A percentile compares a stretch with the other conserved stretches of the same genome.
These are phyloP conservation scores for human DNA, from an alignment of 2,113 vertebrate genomes.

Conservation along the genomic window GRCh38 chr13:20582501-20583000, in stretches of 20 bases:
- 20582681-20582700: neutral
- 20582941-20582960: conserved; percentile 86
- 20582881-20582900: neutral
- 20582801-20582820: neutral
- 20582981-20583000: conserved; percentile 95
- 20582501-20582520: neutral
- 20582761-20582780: neutral
- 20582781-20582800: neutral
- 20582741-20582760: neutral
- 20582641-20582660: neutral
- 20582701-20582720: neutral
- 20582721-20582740: neutral
- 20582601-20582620: neutral
- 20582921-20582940: conserved; percentile 43
- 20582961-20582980: conserved; percentile 95
- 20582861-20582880: neutral
- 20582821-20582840: neutral
- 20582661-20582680: neutral
- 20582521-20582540: neutral
- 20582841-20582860: neutral
- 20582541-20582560: neutral
- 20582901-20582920: neutral
- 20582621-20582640: neutral
- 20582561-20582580: neutral
- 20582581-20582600: neutral